Evolutionary conservation across 2,797 vertebrate species (phyloP).

Genomic region (Australoheros facetus): DNA sequence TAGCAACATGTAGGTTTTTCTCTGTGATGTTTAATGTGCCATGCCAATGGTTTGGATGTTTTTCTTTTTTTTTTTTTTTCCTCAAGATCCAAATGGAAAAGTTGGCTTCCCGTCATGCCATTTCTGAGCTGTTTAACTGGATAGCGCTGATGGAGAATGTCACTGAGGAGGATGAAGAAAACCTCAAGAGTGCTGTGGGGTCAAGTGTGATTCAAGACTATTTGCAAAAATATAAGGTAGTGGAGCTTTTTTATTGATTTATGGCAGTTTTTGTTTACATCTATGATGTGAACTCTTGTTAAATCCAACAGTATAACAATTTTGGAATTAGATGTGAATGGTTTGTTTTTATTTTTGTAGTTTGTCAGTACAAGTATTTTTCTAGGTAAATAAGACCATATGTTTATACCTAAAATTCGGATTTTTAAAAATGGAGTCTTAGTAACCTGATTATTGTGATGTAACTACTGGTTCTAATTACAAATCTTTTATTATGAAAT

Average conservation of each 20-base stretch:
- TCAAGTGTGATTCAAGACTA: slow-evolving; percentile 88
- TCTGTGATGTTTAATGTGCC: background rate
- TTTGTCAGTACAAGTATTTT: background rate
- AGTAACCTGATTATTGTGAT: background rate
- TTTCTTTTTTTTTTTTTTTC: no score
- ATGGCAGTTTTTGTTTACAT: background rate
- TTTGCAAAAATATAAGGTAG: slow-evolving; percentile 95
- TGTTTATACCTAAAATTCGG: background rate
- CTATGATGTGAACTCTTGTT: background rate
- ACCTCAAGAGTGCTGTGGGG: slow-evolving; percentile 90
- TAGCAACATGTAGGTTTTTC: background rate
- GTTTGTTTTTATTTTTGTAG: background rate
- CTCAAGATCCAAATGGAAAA: slow-evolving; percentile 96
- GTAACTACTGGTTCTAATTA: background rate
- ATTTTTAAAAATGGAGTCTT: background rate
- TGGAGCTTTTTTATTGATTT: background rate
- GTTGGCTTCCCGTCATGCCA: slow-evolving; percentile 92
- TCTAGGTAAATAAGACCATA: background rate
- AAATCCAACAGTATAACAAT: background rate
- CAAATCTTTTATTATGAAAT: background rate
- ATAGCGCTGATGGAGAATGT: slow-evolving; percentile 93
- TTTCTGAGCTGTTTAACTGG: slow-evolving; percentile 94
- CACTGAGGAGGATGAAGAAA: slow-evolving; percentile 90
- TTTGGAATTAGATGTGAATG: background rate
- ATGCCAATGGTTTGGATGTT: no score